Evolutionary conservation across 1,140 invertebrate genomes (phyloP).

Genomic region (Acromyrmex charruanus): DNA sequence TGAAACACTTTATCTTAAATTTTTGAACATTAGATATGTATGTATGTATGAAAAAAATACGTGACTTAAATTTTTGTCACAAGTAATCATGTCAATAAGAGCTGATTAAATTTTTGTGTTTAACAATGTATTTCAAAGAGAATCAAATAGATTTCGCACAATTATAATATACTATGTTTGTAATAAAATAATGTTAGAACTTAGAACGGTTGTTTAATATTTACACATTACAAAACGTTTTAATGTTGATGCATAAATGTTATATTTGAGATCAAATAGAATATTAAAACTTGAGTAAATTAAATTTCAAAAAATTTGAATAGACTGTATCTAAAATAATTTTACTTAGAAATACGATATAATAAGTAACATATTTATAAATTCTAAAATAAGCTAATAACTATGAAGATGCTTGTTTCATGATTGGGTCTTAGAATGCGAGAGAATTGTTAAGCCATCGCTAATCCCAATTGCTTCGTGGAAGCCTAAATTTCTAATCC

Average conservation of each 20-base stretch:
- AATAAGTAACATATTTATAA: neutral
- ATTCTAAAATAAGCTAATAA: constrained; percentile 2
- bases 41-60: too few species aligned
- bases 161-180: too few species aligned
- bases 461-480: neutral
- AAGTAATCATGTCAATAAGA: too few species aligned
- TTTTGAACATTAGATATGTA: too few species aligned
- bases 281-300: neutral
- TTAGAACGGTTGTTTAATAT: neutral
- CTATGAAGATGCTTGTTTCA: neutral
- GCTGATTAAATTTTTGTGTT: too few species aligned
- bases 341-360: neutral
- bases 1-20: too few species aligned
- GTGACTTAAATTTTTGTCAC: too few species aligned
- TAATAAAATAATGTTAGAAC: neutral
- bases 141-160: too few species aligned
- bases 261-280: neutral
- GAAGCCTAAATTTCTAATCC: constrained; percentile 22
- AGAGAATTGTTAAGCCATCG: neutral
- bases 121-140: too few species aligned
- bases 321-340: neutral
- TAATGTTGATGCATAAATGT: neutral
- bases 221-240: neutral
- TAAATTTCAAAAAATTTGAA: neutral
- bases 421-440: neutral